Evolutionary conservation across 2,113 vertebrate genomes (phyloP).

Genomic region (Pithys albifrons): DNA sequence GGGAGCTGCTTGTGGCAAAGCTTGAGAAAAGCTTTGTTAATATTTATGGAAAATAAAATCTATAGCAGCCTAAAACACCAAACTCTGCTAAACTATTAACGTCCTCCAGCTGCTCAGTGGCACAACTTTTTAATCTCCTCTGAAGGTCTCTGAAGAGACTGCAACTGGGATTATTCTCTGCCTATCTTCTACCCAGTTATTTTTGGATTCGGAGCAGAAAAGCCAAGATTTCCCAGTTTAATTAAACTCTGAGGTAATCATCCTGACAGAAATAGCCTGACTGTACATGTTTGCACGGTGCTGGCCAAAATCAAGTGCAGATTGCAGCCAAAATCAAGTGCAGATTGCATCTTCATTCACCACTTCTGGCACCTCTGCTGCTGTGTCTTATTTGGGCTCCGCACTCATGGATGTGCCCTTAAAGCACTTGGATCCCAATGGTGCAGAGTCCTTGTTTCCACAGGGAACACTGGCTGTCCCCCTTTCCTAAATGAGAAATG

Average conservation of each 20-base stretch:
- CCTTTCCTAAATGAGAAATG: not conserved
- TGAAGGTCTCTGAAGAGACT: not conserved
- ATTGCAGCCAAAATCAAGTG: slow-evolving; percentile 8
- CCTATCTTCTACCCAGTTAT: not conserved
- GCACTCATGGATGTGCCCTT: not conserved
- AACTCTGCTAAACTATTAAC: not conserved
- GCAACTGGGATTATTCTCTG: not conserved
- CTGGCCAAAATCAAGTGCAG: not conserved
- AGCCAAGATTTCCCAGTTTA: slow-evolving; percentile 27
- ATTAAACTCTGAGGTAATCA: slow-evolving; percentile 37
- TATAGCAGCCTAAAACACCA: not conserved
- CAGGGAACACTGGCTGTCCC: not conserved
- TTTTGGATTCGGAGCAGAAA: slow-evolving; percentile 29
- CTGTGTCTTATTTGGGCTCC: not conserved
- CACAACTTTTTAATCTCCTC: not conserved
- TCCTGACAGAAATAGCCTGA: slow-evolving; percentile 20
- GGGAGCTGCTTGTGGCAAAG: not conserved
- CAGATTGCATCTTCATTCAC: slow-evolving; percentile 8
- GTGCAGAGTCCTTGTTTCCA: not conserved
- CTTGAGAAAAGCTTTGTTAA: not conserved
- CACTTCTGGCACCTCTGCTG: not conserved
- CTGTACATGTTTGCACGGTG: not conserved
- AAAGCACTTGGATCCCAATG: not conserved
- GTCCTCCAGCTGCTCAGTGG: not conserved
- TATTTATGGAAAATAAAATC: not conserved